These are phyloP conservation scores for Hemiprocne comata DNA, from an alignment of 2,113 vertebrate species.

Conservation along the genomic window DNA sequence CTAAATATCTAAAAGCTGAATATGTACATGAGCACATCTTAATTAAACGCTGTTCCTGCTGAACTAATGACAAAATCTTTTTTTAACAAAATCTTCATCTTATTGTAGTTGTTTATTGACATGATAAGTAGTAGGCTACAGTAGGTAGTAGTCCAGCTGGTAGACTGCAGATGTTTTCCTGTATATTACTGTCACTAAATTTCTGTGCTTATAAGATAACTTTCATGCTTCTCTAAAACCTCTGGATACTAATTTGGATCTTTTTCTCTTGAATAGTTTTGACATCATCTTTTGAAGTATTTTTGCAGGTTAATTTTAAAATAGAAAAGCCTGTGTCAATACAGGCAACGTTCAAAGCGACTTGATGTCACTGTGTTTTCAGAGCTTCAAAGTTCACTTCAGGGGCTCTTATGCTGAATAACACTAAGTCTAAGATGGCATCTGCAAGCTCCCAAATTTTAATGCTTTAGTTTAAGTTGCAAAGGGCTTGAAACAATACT, in stretches of 20 bases:
- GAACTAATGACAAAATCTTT: not conserved
- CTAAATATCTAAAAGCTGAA: not conserved
- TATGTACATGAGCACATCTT: not conserved
- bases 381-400: conserved; percentile 29
- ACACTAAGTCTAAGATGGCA: not conserved
- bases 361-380: conserved; percentile 39
- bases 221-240: not conserved
- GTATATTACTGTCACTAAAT: not conserved
- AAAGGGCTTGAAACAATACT: conserved; percentile 18
- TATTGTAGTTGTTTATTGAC: not conserved
- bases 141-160: not conserved
- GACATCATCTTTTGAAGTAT: not conserved
- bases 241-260: not conserved
- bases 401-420: not conserved
- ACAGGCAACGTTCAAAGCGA: not conserved
- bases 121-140: not conserved
- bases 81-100: not conserved
- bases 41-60: not conserved
- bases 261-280: not conserved
- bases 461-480: conserved; percentile 43
- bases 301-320: conserved; percentile 60
- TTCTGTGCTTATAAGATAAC: not conserved
- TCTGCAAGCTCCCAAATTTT: conserved; percentile 43
- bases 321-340: conserved; percentile 34
- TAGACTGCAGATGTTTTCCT: not conserved